Percentiles rank a stretch among this genome's conserved stretches.
Conservation (phyloP, 1,140 invertebrate genomes). For the Listronotus bonariensis region DNA sequence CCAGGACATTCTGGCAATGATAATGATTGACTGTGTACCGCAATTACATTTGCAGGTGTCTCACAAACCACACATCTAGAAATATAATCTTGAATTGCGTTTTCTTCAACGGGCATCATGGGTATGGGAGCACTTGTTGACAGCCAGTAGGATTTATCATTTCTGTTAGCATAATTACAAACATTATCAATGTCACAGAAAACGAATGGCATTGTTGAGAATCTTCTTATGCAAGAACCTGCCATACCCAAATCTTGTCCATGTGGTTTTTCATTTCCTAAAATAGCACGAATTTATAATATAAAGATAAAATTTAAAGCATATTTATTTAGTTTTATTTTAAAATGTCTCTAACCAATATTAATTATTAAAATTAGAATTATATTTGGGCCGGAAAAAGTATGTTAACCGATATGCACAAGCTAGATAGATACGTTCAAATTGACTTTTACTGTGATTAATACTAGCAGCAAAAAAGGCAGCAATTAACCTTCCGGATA, state of each 20-base stretch:
- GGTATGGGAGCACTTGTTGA: constrained; percentile 90
- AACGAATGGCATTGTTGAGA: constrained; percentile 97
- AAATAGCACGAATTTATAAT: too few relatives aligned
- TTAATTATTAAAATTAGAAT: too few relatives aligned
- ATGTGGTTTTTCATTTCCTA: constrained; percentile 93
- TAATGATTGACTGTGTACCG: constrained; percentile 93
- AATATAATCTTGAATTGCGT: constrained; percentile 85
- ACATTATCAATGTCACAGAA: constrained; percentile 97
- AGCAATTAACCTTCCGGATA: too few relatives aligned
- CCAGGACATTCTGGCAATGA: constrained; percentile 87
- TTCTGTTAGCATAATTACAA: constrained; percentile 95
- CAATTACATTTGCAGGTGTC: constrained; percentile 90
- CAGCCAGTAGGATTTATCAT: constrained; percentile 96
- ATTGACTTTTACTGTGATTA: too few relatives aligned
- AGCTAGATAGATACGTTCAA: too few relatives aligned
- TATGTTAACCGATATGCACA: too few relatives aligned
- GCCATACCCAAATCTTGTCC: constrained; percentile 93
- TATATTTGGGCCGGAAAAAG: too few relatives aligned
- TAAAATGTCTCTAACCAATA: too few relatives aligned
- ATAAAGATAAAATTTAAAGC: too few relatives aligned
- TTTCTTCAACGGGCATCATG: constrained; percentile 89
- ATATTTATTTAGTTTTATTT: too few relatives aligned
- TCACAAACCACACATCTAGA: constrained; percentile 95
- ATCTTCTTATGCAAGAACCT: constrained; percentile 91
- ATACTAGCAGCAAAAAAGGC: too few relatives aligned